phyloP scores from a whole-genome alignment of 2,797 vertebrate species.

The Cuculus canorus region DNA sequence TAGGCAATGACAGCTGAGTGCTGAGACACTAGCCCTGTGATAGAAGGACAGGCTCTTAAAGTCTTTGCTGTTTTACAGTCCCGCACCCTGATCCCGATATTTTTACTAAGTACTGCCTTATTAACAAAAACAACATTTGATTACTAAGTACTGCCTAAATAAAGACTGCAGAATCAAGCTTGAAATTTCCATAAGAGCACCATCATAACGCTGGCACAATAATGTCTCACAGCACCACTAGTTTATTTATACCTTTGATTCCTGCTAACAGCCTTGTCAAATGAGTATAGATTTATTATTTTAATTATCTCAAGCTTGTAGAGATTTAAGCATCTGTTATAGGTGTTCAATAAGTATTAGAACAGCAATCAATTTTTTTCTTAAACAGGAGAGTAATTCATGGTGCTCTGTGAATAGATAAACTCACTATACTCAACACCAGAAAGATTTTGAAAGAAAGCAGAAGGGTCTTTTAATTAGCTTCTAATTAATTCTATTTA shows the following conservation, averaged over 20 bases:
- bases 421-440: slow-evolving; percentile 33
- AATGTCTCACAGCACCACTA: background rate
- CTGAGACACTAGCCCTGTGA: background rate
- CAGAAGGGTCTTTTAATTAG: slow-evolving; percentile 69
- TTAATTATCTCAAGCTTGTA: slow-evolving; percentile 73
- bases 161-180: background rate
- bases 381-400: slow-evolving; percentile 69
- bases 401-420: slow-evolving; percentile 45
- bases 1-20: background rate
- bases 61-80: background rate
- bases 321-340: slow-evolving; percentile 77
- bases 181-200: background rate
- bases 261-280: slow-evolving; percentile 60
- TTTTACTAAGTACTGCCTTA: background rate
- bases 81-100: background rate
- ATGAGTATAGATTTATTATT: slow-evolving; percentile 74
- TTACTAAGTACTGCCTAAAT: background rate
- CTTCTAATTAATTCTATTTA: slow-evolving; percentile 72
- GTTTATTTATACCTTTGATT: slow-evolving; percentile 68
- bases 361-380: slow-evolving; percentile 73
- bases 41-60: background rate
- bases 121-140: background rate
- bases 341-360: slow-evolving; percentile 77
- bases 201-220: slow-evolving; percentile 1
- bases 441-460: slow-evolving; percentile 39